Evolutionary conservation across 2,113 vertebrate species (phyloP), one percentile per base, ranked within the genome.

Genomic region (Neoarius graeffei): DNA sequence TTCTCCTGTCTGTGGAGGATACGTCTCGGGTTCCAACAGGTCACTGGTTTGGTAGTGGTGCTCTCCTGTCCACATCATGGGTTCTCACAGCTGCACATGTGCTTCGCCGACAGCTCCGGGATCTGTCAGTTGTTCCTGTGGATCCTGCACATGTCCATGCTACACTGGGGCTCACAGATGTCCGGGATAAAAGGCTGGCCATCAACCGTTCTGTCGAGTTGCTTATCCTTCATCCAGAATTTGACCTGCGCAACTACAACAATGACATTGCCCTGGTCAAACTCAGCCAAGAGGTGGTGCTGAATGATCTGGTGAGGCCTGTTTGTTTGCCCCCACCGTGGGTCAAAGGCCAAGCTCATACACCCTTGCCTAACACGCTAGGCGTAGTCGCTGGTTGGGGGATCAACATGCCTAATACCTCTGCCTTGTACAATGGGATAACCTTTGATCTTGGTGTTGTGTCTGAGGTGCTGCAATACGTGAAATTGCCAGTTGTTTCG

Each of bases 311-410:
- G 0, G 91, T 98, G 85, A 94, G 95, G 90, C 98, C 98, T 0
- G 86, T 99, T 35, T 99, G 98, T 89, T 93, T 99, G 5, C 98
- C 98, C 0, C 95, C 95, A 0, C 93, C 91, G 1, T 90, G 93
- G 0, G 91, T 90, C 50, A 91, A 95, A 0, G 94, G 93, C 20
- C 91, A 93, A 48, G 85, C 48, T 0, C 91, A 93, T 4, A 92
- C 93, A 0, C 97, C 96, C 0, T 92, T 91, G 0, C 96, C 97
- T 62, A 94, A 97, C 90, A 95, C 95, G 0, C 91, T 99, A 86
- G 98, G 98, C 2, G 89, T 99, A 69, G 98, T 99, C 54, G 97
- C 98, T 0, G 98, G 98, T 19, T 99, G 98, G 98, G 98, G 98
- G 20, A 97, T 99, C 91, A 97, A 97, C 85, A 96, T 95, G 67